Conservation (phyloP, 2,797 vertebrate genomes). For the Acanthurus lineatus region DNA sequence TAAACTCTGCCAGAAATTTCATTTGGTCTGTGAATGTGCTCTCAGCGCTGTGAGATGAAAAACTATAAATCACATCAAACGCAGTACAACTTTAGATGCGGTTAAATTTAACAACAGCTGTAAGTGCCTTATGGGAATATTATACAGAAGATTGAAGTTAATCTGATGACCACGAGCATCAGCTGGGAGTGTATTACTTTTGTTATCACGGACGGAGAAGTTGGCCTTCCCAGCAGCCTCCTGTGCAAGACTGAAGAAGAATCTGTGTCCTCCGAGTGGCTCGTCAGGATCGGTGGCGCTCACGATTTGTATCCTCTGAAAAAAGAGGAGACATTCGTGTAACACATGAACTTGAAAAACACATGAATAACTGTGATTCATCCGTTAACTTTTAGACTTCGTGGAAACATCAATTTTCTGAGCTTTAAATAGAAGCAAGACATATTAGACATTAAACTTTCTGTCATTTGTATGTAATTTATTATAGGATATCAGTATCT, state of each 20-base stretch:
- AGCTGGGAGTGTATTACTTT: conserved; percentile 83
- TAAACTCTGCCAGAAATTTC: conserved; percentile 1
- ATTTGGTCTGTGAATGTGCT: conserved; percentile 15
- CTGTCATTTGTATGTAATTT: no score
- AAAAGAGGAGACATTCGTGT: not conserved
- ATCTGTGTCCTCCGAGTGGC: conserved; percentile 90
- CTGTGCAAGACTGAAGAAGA: conserved; percentile 91
- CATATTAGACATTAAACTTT: no score
- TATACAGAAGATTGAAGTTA: conserved; percentile 7
- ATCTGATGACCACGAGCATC: not conserved
- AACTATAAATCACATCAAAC: conserved; percentile 17
- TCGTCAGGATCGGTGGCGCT: conserved; percentile 93
- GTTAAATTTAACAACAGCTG: conserved; percentile 3
- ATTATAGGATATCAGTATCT: no score
- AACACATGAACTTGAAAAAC: not conserved
- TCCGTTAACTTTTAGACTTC: no score
- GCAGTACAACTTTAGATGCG: not conserved
- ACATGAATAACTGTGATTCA: not conserved
- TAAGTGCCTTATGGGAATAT: conserved; percentile 11
- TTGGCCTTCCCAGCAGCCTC: conserved; percentile 92
- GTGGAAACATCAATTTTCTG: no score
- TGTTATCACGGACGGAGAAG: conserved; percentile 95
- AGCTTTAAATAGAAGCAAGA: no score
- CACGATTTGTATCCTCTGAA: conserved; percentile 93
- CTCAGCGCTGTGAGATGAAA: conserved; percentile 10